Base-by-base conservation (phyloP, 2,888 invertebrate genomes). In the Conus canariensis region DNA sequence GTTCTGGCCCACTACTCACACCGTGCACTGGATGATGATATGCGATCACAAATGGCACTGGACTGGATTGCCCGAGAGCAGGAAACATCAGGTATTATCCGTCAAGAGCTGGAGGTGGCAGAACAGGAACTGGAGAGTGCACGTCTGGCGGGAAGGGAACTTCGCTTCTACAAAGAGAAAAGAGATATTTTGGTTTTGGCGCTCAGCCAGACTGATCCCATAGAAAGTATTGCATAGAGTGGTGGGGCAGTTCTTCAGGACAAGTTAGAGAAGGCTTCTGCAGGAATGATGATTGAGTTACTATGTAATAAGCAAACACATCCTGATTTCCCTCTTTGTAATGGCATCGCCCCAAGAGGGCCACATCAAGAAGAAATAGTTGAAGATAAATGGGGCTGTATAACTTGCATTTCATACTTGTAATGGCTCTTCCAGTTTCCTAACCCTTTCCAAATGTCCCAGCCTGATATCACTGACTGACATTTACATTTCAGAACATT, bases 111-210 rank as follows among this genome's bases (percentile, higher is more conserved):
- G 91, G 97, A 98, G 89, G 97, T 98, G 90, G 98, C 98, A 7
- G 98, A 99, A 96, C 97, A 98, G 92, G 99, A 99, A 96, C 97
- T 99, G 91, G 98, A 98, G 96, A 97, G 97, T 90, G 98, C 98
- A 22, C 97, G 99, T 92, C 97, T 98, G 92, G 98, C 98, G 89
- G 99, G 99, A 0, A 97, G 98, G 90, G 99, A 99, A 95, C 97
- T 99, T 67, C 97, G 99, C 95, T 99, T 99, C 97, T 98, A 98
- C 90, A 99, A 99, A 97, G 99, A 99, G 96, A 99, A 99, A 96
- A 98, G 98, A 96, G 99, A 99, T 96, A 99, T 99, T 95, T 97
- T 99, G 88, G 98, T 98, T 97, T 97, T 98, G 95, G 99, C 99
- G 30, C 97, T 98, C 95, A 98, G 98, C 95, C 98, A 99, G 96